phyloP scores from a whole-genome alignment of 2,113 vertebrate genomes.

The Antigone vipio region DNA sequence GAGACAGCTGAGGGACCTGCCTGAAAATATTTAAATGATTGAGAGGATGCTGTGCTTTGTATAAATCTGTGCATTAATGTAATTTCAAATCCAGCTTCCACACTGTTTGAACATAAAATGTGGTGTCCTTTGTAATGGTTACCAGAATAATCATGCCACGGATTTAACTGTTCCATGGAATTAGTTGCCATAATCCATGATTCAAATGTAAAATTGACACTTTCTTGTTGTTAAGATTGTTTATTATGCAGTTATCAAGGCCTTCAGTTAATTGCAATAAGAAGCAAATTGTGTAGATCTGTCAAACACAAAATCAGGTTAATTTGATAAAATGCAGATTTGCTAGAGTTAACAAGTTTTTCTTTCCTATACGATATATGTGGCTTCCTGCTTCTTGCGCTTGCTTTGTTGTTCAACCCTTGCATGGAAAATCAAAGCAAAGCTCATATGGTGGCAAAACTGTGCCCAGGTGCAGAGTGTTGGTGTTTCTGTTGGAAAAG shows the following conservation, averaged over 20 bases:
- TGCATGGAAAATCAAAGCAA: not conserved
- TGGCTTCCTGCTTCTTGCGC: not conserved
- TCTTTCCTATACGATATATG: not conserved
- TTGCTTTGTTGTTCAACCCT: not conserved
- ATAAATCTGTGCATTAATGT: not conserved
- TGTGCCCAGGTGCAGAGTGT: accelerated
- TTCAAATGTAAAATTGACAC: not conserved
- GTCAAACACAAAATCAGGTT: not conserved
- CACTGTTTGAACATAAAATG: not conserved
- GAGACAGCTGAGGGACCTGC: not conserved
- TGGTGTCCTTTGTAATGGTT: not conserved
- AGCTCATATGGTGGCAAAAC: not conserved
- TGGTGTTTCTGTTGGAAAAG: not conserved
- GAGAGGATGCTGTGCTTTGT: not conserved
- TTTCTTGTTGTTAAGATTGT: not conserved
- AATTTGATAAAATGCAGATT: not conserved
- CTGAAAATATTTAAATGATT: not conserved
- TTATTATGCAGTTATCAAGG: not conserved
- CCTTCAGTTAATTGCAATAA: not conserved
- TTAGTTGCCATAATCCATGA: not conserved
- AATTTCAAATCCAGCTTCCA: not conserved
- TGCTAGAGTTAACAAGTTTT: not conserved
- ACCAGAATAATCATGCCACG: not conserved
- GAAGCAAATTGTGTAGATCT: not conserved
- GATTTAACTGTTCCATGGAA: not conserved